phyloP scores from a whole-genome alignment of 2,797 vertebrate species.

The Petrocephalus schoutedeni region DNA sequence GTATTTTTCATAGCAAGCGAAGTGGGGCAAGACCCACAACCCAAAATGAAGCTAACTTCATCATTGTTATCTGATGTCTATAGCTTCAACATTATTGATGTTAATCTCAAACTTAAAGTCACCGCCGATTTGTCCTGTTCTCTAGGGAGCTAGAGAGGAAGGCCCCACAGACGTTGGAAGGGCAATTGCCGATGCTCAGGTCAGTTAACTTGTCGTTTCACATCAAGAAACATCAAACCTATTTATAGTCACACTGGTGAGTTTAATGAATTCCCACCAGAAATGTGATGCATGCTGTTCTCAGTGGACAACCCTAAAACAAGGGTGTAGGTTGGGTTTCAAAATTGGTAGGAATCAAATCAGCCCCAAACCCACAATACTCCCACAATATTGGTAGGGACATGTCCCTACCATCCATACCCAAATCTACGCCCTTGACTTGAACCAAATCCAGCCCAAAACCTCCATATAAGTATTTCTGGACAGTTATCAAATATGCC shows the following conservation, averaged over 20 bases:
- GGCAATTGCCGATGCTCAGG: conserved; percentile 79
- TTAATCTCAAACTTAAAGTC: neutral
- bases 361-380: neutral
- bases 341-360: neutral
- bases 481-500: neutral
- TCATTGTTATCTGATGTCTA: neutral
- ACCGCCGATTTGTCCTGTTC: neutral
- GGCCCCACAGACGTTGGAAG: conserved; percentile 68
- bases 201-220: conserved; percentile 44
- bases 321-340: neutral
- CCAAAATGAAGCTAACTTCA: neutral
- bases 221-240: neutral
- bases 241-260: neutral
- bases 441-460: neutral
- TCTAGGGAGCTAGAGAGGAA: conserved; percentile 83
- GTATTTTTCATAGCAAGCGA: conserved; percentile 56
- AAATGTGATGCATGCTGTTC: neutral
- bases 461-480: neutral
- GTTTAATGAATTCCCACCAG: neutral
- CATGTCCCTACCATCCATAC: neutral
- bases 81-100: neutral
- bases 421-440: neutral
- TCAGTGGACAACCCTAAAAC: neutral
- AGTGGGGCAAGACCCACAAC: conserved; percentile 20
- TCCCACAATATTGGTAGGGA: neutral